Conservation (phyloP, 2,888 invertebrate genomes). For the Megalurothrips usitatus region DNA sequence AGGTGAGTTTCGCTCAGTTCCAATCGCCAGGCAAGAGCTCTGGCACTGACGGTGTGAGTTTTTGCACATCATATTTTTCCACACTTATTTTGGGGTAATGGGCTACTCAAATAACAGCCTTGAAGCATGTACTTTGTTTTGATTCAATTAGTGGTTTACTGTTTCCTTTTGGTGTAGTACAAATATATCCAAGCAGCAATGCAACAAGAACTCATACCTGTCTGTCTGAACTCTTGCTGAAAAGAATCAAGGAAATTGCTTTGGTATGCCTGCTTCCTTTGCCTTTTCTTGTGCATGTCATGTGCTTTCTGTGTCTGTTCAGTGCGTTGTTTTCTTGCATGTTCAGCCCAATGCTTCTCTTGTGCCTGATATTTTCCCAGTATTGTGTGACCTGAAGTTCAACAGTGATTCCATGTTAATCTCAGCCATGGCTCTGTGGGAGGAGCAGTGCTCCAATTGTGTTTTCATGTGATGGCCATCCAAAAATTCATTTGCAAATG, state of each 20-base stretch:
- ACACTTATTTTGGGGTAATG: background rate
- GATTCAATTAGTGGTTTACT: background rate
- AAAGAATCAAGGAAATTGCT: background rate
- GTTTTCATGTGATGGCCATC: background rate
- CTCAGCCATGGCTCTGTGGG: background rate
- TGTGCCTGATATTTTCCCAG: background rate
- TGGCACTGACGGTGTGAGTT: background rate
- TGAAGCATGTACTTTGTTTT: constrained; percentile 1
- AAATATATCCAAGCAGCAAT: background rate
- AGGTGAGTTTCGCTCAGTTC: constrained; percentile 42
- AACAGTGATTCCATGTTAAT: background rate
- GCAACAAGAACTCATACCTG: background rate
- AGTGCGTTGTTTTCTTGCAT: background rate
- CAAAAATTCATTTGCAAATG: background rate
- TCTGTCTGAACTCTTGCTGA: background rate
- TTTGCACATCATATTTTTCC: background rate
- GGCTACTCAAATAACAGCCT: background rate
- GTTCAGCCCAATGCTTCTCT: background rate
- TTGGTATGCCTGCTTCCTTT: background rate
- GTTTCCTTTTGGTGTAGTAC: background rate
- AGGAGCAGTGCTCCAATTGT: background rate
- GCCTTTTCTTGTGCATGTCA: no score
- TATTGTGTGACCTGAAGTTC: constrained; percentile 11
- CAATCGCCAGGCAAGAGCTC: constrained; percentile 6
- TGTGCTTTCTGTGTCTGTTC: background rate